Base-by-base conservation (phyloP, 92 coral and sea anemone species). In the Galaxea fascicularis region DNA sequence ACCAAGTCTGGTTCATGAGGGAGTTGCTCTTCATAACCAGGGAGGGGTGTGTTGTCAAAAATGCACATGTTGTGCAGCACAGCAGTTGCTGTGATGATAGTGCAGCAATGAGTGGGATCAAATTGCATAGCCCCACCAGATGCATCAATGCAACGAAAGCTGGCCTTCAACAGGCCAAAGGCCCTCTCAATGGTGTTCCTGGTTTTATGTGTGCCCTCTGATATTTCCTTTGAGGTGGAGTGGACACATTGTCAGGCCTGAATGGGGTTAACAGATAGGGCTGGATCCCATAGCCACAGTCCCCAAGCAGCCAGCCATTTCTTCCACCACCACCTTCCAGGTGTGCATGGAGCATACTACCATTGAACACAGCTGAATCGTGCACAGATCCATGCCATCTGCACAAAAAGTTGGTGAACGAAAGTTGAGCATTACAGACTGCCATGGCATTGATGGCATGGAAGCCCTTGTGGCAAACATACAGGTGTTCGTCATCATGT, bases 371-470 rank as follows among this genome's bases (percentile, higher is more conserved):
- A n/a, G n/a, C n/a, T n/a, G n/a, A n/a, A n/a, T n/a, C n/a, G n/a
- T n/a, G n/a, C n/a, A n/a, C n/a, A n/a, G n/a, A n/a, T 25, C 80
- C 80, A 27, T 54, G 80, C 80, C 80, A 75, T 75, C 52, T 75
- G 26, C 65, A 56, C 80, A 75, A 65, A 17, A 75, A 56, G 66
- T 75, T 56, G 1, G 80, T 75, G 53, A 75, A 75, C 0, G 68
- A 56, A 22, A 75, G 45, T 21, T 52, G 47, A 16, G 47, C 65
- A 56, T 75, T 52, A 21, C 80, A 75, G 29, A 54, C 65, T 35
- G 80, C 80, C 80, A 75, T 53, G 47, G 80, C 66, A 60, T 53
- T 75, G 80, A 54, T 53, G 3, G 69, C 67, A 24, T 76, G 81
- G 12, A 44, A 76, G 30, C 81, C 81, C 52, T 76, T n/a, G n/a